Conservation (phyloP, 1,140 invertebrate species). For the Xylocopa sonorina region DNA sequence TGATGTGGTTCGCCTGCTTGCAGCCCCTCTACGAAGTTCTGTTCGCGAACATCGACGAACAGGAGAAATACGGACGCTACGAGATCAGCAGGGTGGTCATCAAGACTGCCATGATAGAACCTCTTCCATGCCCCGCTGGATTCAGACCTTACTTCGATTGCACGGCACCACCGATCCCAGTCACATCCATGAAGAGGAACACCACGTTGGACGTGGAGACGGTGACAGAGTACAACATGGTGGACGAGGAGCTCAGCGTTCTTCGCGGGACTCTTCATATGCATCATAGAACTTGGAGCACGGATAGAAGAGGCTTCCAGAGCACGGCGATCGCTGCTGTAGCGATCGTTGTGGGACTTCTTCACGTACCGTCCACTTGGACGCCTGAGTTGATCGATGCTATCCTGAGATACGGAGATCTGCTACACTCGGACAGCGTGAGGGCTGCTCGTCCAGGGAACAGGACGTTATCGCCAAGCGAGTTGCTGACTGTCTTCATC, state of each 20-base stretch:
- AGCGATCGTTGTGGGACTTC: constrained; percentile 65
- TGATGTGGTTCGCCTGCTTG: constrained; percentile 76
- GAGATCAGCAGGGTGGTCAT: constrained; percentile 69
- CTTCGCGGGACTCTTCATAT: constrained; percentile 67
- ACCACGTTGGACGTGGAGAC: constrained; percentile 60
- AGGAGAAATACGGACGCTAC: constrained; percentile 69
- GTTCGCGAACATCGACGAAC: constrained; percentile 65
- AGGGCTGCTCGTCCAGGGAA: constrained; percentile 55
- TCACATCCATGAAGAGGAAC: constrained; percentile 48
- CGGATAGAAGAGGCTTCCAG: constrained; percentile 65
- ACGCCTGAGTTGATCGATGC: constrained; percentile 69
- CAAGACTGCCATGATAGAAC: constrained; percentile 69
- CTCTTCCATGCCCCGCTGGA: constrained; percentile 70
- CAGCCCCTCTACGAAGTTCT: constrained; percentile 70
- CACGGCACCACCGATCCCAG: constrained; percentile 42
- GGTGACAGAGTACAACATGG: constrained; percentile 50
- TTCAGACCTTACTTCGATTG: constrained; percentile 66
- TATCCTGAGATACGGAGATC: constrained; percentile 68
- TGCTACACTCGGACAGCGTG: constrained; percentile 66
- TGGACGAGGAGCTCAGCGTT: constrained; percentile 67
- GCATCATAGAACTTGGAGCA: constrained; percentile 52
- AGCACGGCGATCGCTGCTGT: constrained; percentile 74
- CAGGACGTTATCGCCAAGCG: constrained; percentile 68
- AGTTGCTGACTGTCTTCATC: constrained; percentile 70
- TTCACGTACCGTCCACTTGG: constrained; percentile 75